Percentiles rank a stretch among this genome's conserved stretches.
Conservation (phyloP, 1,140 invertebrate species). For the Solenopsis invicta region DNA sequence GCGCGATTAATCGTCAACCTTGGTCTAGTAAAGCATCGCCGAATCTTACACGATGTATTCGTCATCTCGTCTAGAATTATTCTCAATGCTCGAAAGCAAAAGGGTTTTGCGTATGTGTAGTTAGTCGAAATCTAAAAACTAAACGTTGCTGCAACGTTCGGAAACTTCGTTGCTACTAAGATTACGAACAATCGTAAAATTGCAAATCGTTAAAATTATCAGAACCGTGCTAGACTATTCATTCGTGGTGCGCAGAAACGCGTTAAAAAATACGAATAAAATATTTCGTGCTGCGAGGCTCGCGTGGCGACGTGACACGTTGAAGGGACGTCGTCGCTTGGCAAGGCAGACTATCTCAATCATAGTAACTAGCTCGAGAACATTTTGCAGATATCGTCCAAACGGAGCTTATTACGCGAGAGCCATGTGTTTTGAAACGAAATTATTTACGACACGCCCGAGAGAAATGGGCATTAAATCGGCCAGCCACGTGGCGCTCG, state of each 20-base stretch:
- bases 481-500: slow-evolving; percentile 48
- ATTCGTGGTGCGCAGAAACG: not conserved
- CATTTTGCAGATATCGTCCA: not conserved
- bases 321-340: not conserved
- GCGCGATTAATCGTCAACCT: slow-evolving; percentile 5
- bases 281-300: not conserved
- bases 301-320: not conserved
- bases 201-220: slow-evolving; percentile 12
- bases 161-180: not conserved
- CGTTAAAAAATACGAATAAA: not conserved
- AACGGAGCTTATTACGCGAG: not conserved
- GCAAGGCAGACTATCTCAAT: not conserved
- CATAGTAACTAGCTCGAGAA: not conserved
- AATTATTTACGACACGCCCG: slow-evolving; percentile 24
- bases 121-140: not conserved
- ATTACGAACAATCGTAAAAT: not conserved
- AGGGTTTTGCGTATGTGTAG: not conserved
- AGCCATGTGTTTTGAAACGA: slow-evolving; percentile 28
- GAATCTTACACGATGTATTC: not conserved
- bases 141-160: not conserved
- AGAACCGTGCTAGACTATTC: not conserved
- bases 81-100: not conserved
- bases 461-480: slow-evolving; percentile 55
- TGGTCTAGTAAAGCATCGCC: not conserved
- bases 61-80: not conserved